Percentiles rank a stretch among this genome's conserved stretches.
phyloP scores from a whole-genome alignment of 2,888 invertebrate species.

The Drosophila mimica region DNA sequence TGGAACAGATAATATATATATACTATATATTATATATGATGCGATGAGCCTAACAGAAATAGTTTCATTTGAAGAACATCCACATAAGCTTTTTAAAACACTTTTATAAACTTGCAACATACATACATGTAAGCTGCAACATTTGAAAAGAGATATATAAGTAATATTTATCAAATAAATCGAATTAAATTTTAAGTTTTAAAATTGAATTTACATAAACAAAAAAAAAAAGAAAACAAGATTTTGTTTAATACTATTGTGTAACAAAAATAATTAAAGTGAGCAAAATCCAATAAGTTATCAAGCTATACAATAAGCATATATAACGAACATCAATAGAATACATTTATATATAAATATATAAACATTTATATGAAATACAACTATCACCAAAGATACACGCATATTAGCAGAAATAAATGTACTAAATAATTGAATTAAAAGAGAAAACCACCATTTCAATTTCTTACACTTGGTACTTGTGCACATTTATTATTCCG shows the following conservation, averaged over 20 bases:
- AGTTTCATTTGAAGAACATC: constrained; percentile 12
- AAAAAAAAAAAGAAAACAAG: constrained; percentile 4
- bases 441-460: not conserved
- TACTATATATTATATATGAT: constrained; percentile 15
- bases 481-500: too few relatives aligned
- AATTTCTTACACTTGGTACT: not conserved
- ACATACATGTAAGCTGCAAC: constrained; percentile 17
- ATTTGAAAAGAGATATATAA: constrained; percentile 39
- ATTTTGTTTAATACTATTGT: constrained; percentile 59
- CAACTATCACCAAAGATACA: constrained; percentile 67
- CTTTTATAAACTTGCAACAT: constrained; percentile 25
- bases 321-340: constrained; percentile 40
- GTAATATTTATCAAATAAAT: constrained; percentile 65
- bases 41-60: constrained; percentile 15
- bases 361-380: constrained; percentile 50
- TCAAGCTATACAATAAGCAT: constrained; percentile 51
- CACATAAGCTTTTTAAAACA: constrained; percentile 5
- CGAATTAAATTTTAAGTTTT: constrained; percentile 70
- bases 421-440: constrained; percentile 62
- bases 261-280: constrained; percentile 37
- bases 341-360: constrained; percentile 55
- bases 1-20: constrained; percentile 2
- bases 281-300: constrained; percentile 51
- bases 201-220: constrained; percentile 56
- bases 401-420: constrained; percentile 75